Evolutionary conservation across 2,113 vertebrate genomes (phyloP).

Genomic region (Morone chrysops): DNA sequence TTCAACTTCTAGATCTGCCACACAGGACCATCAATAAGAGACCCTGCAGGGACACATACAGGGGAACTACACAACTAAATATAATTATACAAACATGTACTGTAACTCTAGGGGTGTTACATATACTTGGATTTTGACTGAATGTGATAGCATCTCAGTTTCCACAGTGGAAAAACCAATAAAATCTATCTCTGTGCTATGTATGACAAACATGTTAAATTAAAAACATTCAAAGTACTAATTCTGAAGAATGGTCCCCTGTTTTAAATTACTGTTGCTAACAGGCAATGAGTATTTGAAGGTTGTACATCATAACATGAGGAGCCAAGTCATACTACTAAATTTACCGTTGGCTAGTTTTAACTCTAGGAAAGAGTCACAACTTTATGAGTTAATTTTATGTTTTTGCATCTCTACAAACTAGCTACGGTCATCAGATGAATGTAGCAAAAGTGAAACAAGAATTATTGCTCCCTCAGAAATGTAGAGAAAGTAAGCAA

Average conservation of each 20-base stretch:
- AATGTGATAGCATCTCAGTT: not conserved
- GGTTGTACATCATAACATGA: not conserved
- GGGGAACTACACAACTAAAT: not conserved
- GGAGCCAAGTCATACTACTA: not conserved
- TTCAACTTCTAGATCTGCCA: not conserved
- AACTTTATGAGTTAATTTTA: not conserved
- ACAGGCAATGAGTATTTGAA: not conserved
- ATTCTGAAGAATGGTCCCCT: no score
- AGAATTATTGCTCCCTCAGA: no score
- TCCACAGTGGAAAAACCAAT: not conserved
- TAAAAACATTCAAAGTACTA: not conserved
- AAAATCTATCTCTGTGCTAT: not conserved
- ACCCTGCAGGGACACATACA: not conserved
- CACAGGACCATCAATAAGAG: not conserved
- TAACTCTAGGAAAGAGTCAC: not conserved
- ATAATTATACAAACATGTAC: not conserved
- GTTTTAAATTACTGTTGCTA: not conserved
- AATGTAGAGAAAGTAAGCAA: not conserved
- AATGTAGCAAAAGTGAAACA: no score
- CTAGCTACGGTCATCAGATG: no score
- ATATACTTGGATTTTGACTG: not conserved
- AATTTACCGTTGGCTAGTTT: not conserved
- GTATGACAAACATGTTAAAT: not conserved
- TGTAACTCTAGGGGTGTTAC: not conserved
- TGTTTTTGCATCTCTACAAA: not conserved